Base-by-base conservation (phyloP, 2,797 vertebrate species). In the Eulemur albifrons region DNA sequence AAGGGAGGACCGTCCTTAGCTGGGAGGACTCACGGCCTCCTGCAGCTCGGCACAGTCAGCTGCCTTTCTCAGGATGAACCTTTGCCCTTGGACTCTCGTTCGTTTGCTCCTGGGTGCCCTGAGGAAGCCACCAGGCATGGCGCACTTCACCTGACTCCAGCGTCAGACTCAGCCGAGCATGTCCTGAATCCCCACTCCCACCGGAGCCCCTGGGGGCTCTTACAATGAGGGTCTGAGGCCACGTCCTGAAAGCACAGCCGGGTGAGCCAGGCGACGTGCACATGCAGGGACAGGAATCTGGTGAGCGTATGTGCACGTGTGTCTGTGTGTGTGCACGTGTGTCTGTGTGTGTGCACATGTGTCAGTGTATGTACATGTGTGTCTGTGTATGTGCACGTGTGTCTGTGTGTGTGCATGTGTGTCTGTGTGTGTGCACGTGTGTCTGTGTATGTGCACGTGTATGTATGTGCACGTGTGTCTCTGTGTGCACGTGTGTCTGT, bases 261-360 rank as follows among this genome's bases (percentile, higher is more conserved):
- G 13, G 57, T 17, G 50, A 57, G 18, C 17, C 43, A 38, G 18
- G 14, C 6, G 27, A 13, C 5, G 14, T 43, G 21, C 7, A 12
- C 11, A 1, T 9, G 4, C 5, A n/a, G 21, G 14, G 18, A 15
- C 25, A 38, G 30, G 52, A n/a, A 38, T 10, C 82, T 8, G 9
- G 69, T 23, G 70, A 50, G 61, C 30, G 12, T 12, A 0, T 65
- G 48, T 20, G 4, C 2, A 12, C 0, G 1, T 40, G 7, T 35
- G 43, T 30, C 0, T 52, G 20, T 21, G 11, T 0, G 0, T 13
- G 32, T 45, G 4, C 20, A 0, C 2, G 40, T 40, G 40, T 13
- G 32, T 45, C 38, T 38, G 38, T 38, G 40, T 40, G 5, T 40
- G 40, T 40, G 40, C 40, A 40, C 40, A 5, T 40, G 40, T 40